Percentiles rank a stretch among this genome's conserved stretches.
Evolutionary conservation across 2,797 vertebrate species (phyloP).

Genomic region (Anguilla marmorata): DNA sequence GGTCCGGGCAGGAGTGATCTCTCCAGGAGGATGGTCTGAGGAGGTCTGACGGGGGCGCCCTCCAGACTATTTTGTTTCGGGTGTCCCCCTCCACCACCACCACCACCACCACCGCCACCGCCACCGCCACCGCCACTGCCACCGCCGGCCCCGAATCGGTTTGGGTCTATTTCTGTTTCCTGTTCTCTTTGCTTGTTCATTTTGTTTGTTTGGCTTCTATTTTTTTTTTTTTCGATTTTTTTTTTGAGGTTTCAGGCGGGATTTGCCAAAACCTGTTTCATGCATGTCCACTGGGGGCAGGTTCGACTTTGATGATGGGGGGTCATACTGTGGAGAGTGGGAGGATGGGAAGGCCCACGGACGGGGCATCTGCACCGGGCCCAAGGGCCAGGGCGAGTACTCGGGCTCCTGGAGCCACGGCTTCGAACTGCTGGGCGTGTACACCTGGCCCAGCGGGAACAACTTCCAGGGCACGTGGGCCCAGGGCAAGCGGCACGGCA

Average conservation of each 20-base stretch:
- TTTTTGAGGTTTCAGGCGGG: conserved; percentile 74
- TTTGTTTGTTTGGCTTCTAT: conserved; percentile 56
- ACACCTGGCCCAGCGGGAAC: conserved; percentile 99
- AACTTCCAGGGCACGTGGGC: conserved; percentile 98
- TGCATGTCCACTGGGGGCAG: conserved; percentile 99
- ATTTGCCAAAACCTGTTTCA: conserved; percentile 96
- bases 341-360: conserved; percentile 99
- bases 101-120: not conserved
- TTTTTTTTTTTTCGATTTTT: conserved; percentile 59
- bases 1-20: conserved; percentile 54
- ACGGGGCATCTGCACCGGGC: conserved; percentile 97
- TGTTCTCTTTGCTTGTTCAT: conserved; percentile 55
- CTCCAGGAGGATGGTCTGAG: conserved; percentile 36
- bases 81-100: conserved; percentile 39
- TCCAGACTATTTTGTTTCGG: conserved; percentile 46
- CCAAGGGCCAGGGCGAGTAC: conserved; percentile 98
- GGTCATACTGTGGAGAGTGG: conserved; percentile 99
- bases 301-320: conserved; percentile 99
- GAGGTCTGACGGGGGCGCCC: conserved; percentile 37
- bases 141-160: conserved; percentile 7
- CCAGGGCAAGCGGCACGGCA: conserved; percentile 96
- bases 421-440: conserved; percentile 97
- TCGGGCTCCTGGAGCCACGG: conserved; percentile 96
- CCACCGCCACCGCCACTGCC: not conserved
- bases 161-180: conserved; percentile 47